Evolutionary conservation across 2,113 vertebrate species (phyloP), one percentile per base, ranked within the genome.

Genomic region (Panthera tigris): DNA sequence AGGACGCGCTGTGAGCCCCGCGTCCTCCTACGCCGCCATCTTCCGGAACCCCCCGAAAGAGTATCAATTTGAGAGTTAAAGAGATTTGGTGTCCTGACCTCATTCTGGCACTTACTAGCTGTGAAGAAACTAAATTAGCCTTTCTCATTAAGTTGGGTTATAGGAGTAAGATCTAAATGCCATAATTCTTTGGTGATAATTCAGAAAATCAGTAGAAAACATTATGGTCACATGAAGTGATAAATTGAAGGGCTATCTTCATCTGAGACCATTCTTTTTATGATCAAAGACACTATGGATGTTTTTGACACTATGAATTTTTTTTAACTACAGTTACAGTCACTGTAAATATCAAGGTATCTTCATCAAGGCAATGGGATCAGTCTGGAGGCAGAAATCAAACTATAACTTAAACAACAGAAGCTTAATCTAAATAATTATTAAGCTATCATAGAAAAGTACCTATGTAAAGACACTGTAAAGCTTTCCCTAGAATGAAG

Each of bases 101-200:
- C 23, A 71, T 94, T 84, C 45, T 88, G 63, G 57, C 78, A 63
- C 10, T 93, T 95, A 45, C 52, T 95, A 82, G 39, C 41, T 92
- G 8, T 83, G 57, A 88, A 80, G 48, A 81, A 89, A 48, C 65
- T 95, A 94, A 94, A 87, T 91, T 87, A 94, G 48, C 68, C 84
- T 96, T 78, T 97, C 79, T 94, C 48, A 97, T 80, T 97, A 97
- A 84, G 15, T 88, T 90, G 50, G 41, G 21, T 23, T 9, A 66
- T 85, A 94, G 39, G 41, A 89, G 27, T 65, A 81, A 94, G 8
- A 33, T 74, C 7, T 83, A 91, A 94, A 88, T 86, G 52, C 55
- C 79, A 14, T 41, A 69, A 52, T 88, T 97, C 73, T 97, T 96
- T 80, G 41, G 48, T 73, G 45, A 95, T 89, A 89, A 73, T 23